Evolutionary conservation across 1,140 invertebrate genomes (phyloP).

Genomic region (Araneus ventricosus): DNA sequence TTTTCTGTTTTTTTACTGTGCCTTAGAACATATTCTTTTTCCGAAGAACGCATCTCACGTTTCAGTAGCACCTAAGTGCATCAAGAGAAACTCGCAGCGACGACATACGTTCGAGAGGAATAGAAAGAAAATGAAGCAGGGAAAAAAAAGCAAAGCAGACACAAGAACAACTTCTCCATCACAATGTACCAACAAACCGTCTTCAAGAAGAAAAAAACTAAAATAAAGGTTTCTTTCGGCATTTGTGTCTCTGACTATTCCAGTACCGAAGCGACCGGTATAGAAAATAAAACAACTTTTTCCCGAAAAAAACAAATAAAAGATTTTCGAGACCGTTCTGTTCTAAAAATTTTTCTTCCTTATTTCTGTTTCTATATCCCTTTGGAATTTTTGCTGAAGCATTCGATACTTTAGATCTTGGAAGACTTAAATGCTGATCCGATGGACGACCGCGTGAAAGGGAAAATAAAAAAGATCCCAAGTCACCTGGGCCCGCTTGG

Average conservation of each 20-base stretch:
- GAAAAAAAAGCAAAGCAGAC: not conserved
- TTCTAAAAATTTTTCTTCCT: not conserved
- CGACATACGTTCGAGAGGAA: not conserved
- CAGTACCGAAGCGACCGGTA: not conserved
- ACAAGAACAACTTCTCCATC: constrained; percentile 44
- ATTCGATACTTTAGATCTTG: constrained; percentile 27
- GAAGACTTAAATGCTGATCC: constrained; percentile 8
- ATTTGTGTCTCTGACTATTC: constrained; percentile 21
- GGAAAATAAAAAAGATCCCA: not conserved
- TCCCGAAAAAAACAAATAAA: not conserved
- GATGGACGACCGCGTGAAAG: not conserved
- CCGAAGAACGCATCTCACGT: constrained; percentile 22
- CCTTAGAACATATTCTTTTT: not conserved
- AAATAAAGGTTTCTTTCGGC: not conserved
- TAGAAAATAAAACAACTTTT: not conserved
- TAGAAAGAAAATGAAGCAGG: not conserved
- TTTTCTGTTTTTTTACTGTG: not conserved
- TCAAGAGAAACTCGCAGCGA: constrained; percentile 7
- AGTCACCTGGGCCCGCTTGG: not conserved
- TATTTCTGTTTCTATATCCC: not conserved
- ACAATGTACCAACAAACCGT: constrained; percentile 41
- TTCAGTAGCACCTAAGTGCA: constrained; percentile 28
- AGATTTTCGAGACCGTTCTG: not conserved
- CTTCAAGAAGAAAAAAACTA: not conserved
- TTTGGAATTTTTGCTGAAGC: constrained; percentile 12